Conservation (phyloP, 2,113 vertebrate genomes). For the Melanocharis versteri region DNA sequence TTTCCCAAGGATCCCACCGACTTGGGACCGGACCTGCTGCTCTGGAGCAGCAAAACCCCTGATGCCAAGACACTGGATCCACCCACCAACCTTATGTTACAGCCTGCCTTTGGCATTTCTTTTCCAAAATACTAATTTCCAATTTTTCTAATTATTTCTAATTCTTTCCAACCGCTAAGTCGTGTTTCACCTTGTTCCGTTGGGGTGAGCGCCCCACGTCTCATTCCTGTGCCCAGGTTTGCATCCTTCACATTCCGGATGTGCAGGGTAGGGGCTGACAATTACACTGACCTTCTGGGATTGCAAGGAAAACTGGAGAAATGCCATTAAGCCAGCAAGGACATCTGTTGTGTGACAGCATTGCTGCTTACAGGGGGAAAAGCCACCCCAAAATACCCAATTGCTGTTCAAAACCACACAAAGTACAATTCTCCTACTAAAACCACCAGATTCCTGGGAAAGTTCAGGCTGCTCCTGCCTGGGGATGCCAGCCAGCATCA, state of each 20-base stretch:
- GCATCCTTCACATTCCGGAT: not conserved
- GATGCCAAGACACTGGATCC: not conserved
- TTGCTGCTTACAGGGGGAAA: not conserved
- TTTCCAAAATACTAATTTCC: not conserved
- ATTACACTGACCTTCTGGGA: not conserved
- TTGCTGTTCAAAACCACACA: not conserved
- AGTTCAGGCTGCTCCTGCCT: not conserved
- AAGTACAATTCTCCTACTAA: not conserved
- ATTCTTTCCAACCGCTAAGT: not conserved
- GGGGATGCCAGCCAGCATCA: not conserved
- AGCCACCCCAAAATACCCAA: not conserved
- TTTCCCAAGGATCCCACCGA: not conserved
- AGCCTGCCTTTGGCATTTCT: not conserved
- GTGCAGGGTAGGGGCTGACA: rapidly evolving
- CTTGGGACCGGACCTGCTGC: not conserved
- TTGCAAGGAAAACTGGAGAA: not conserved
- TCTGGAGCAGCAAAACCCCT: not conserved
- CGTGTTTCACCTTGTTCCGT: not conserved
- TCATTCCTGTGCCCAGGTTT: not conserved
- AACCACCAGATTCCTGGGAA: not conserved
- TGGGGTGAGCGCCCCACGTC: not conserved
- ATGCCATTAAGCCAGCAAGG: not conserved
- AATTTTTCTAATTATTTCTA: not conserved
- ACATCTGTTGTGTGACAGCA: not conserved
- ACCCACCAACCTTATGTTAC: not conserved